Base-by-base conservation (phyloP, 2,797 vertebrate genomes). In the Synaphobranchus kaupii region DNA sequence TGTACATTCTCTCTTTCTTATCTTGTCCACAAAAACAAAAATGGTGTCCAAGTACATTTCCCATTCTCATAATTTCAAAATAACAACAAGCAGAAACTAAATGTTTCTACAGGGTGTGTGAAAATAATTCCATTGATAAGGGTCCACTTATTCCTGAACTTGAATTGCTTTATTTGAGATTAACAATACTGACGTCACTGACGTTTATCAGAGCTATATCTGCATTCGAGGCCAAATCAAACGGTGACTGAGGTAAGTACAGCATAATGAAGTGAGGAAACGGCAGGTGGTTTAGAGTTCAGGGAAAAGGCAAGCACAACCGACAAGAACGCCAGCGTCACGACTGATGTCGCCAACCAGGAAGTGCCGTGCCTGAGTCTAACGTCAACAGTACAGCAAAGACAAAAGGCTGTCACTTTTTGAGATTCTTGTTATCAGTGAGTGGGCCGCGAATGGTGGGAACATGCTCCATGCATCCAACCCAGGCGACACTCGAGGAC, bases 11-110 rank as follows among this genome's bases (percentile, higher is more conserved):
- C 63, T 22, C 8, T 76, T 56, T 34, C 31, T 28, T 31, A 56
- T 54, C 39, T 71, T 73, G 25, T 56, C 28, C 85, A 58, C 73
- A 78, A 6, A 47, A 48, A 25, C 15, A 15, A 13, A 13, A 56
- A 58, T 17, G 48, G 47, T 58, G 25, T 48, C 2, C 34, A 87
- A 31, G 63, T 66, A 25, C 22, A n/a, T 66, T 66, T 22, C 7
- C 44, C 3, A 76, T 87, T 84, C 76, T 54, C 68, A 87, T 76
- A 76, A 31, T 28, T 2, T 56, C n/a, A 54, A 83, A 58, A 84
- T 39, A 84, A 87, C 54, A 60, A 66, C 7, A 82, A 28, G 5
- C n/a, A n/a, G n/a, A n/a, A n/a, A n/a, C n/a, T n/a, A n/a, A n/a
- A n/a, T n/a, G n/a, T 47, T 0, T 48, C 81, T 68, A 68, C 48